Base-by-base conservation (phyloP, 2,113 vertebrate genomes). In the Poeciliopsis retropinna region DNA sequence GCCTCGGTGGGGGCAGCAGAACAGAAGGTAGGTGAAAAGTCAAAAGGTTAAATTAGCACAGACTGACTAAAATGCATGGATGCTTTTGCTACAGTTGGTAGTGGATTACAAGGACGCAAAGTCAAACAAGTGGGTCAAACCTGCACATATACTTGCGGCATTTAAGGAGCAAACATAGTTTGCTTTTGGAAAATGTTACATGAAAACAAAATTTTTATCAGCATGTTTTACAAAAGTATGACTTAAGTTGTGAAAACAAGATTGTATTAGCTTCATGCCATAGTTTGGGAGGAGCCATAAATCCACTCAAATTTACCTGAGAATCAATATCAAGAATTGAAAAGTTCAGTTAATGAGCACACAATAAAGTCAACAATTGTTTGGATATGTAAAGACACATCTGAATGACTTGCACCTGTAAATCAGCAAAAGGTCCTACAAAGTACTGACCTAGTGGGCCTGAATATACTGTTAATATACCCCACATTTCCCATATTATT, bases 11-110 rank as follows among this genome's bases (percentile, higher is more conserved):
- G 76, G 67, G 84, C 6, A 68, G 69, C 28, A 22, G 76, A 54
- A 13, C 4, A 10, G 80, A 54, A 74, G 85, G 80, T 88, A 89
- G 86, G 88, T 89, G 88, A 74, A 51, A 44, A 82, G 89, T 83
- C 86, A 87, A 79, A 83, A 83, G 89, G 88, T 91, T 89, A 88
- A 88, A 86, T 73, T 67, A 37, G 82, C 85, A 81, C 89, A 88
- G 85, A 85, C 85, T 90, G 88, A 81, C 32, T 39, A 64, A 68
- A 65, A 70, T 41, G 81, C 54, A 64, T 64, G 64, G 71, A 61
- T 19, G 75, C 44, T 74, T 3, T 68, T 37, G 72, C 61, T 77
- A 73, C 79, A 75, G 68, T 69, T 81, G 71, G 72, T 75, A 44
- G 74, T 3, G 57, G 29, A 75, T 29, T 72, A 78, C 70, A 51